Conservation (phyloP, 1,140 invertebrate species). For the Drosophila watanabei region DNA sequence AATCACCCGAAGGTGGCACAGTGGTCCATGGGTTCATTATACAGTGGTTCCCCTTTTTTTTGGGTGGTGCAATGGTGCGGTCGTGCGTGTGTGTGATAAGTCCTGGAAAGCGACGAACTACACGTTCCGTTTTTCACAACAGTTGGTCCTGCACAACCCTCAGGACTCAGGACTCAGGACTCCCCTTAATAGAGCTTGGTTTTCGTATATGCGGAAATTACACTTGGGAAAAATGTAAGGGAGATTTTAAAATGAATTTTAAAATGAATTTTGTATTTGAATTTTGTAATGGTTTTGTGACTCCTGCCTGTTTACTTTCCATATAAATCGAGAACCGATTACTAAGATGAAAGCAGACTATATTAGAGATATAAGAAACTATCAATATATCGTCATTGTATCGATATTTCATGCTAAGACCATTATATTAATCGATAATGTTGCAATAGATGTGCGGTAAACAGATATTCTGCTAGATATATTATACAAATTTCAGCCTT, state of each 20-base stretch:
- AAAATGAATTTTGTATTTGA: background rate
- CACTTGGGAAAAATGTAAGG: background rate
- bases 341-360: too few relatives aligned
- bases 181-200: constrained; percentile 6
- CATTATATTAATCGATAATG: too few relatives aligned
- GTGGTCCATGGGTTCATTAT: constrained; percentile 6
- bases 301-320: too few relatives aligned
- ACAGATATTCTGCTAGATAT: too few relatives aligned
- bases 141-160: constrained; percentile 57
- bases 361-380: too few relatives aligned
- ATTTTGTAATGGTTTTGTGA: too few relatives aligned
- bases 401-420: too few relatives aligned
- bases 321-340: too few relatives aligned
- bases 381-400: too few relatives aligned
- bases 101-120: constrained; percentile 67
- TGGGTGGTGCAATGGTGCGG: constrained; percentile 38
- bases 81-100: constrained; percentile 81
- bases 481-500: too few relatives aligned
- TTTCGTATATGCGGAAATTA: constrained; percentile 14
- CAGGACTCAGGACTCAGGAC: constrained; percentile 4
- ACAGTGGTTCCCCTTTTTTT: constrained; percentile 2
- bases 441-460: too few relatives aligned
- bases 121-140: constrained; percentile 78
- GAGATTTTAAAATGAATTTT: background rate
- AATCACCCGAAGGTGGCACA: constrained; percentile 46